Evolutionary conservation across 2,888 invertebrate species (phyloP).

Genomic region (Zele albiditarsus): DNA sequence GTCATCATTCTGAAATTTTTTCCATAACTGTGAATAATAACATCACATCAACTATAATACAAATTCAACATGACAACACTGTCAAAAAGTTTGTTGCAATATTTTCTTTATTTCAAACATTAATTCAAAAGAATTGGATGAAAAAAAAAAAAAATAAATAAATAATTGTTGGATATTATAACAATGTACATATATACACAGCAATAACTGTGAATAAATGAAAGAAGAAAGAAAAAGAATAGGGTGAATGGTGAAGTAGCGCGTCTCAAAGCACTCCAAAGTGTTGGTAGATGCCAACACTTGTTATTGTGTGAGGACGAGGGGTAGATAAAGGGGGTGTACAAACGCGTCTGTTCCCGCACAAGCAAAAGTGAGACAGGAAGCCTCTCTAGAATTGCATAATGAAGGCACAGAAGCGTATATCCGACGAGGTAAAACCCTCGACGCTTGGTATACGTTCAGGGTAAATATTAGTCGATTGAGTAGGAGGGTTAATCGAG

Average conservation of each 20-base stretch:
- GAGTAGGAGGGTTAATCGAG: slow-evolving; percentile 45
- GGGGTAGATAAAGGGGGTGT: slow-evolving; percentile 17
- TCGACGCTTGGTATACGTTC: slow-evolving; percentile 38
- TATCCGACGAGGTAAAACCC: slow-evolving; percentile 41
- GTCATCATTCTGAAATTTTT: too few relatives aligned
- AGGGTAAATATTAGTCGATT: slow-evolving; percentile 47
- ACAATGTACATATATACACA: not conserved
- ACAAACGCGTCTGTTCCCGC: not conserved
- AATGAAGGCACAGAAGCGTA: slow-evolving; percentile 41
- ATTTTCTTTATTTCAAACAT: too few relatives aligned
- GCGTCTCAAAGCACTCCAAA: slow-evolving; percentile 10
- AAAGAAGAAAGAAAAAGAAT: slow-evolving; percentile 42
- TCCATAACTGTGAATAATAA: too few relatives aligned
- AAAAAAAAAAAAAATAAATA: not conserved
- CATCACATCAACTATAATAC: too few relatives aligned
- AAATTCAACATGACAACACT: too few relatives aligned
- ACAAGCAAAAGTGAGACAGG: slow-evolving; percentile 31
- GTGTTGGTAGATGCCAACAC: slow-evolving; percentile 31
- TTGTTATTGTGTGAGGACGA: slow-evolving; percentile 35
- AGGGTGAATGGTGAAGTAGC: slow-evolving; percentile 30
- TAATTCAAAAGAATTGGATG: too few relatives aligned
- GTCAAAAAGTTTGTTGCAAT: too few relatives aligned
- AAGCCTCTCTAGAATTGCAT: slow-evolving; percentile 42
- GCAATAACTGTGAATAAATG: not conserved
- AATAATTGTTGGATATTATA: not conserved